Evolutionary conservation across 2,797 vertebrate species (phyloP).

Genomic region (Pelochelys cantorii): DNA sequence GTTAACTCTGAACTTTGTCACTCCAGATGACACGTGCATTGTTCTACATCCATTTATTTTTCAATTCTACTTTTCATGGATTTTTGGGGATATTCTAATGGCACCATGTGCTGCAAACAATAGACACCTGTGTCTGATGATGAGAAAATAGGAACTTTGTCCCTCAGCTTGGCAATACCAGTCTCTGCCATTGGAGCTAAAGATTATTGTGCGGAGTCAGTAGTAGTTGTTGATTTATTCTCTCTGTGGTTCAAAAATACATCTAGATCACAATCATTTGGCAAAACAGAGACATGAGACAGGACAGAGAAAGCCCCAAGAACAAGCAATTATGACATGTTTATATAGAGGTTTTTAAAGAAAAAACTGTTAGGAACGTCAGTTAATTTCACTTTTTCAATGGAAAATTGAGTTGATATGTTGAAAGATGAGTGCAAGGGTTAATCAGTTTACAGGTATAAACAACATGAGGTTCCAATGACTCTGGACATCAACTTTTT

Average conservation of each 20-base stretch:
- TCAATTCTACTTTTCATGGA: not conserved
- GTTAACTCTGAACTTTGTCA: conserved; percentile 34
- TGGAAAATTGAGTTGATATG: not conserved
- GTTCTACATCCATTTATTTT: conserved; percentile 1
- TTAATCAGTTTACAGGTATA: conserved; percentile 16
- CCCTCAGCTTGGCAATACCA: not conserved
- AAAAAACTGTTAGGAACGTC: not conserved
- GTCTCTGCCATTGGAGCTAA: not conserved
- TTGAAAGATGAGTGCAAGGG: conserved; percentile 40
- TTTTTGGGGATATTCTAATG: not conserved
- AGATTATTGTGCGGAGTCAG: not conserved
- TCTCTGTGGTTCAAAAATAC: not conserved
- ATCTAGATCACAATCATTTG: not conserved
- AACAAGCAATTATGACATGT: not conserved
- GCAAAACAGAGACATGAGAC: not conserved
- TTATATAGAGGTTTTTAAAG: not conserved
- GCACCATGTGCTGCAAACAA: not conserved
- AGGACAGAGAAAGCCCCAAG: not conserved
- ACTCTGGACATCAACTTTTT: not conserved
- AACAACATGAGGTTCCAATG: not conserved
- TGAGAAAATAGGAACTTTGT: accelerated
- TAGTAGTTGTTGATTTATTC: not conserved
- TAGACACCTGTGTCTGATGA: not conserved
- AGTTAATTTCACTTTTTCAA: not conserved
- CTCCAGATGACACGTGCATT: conserved; percentile 1